These are phyloP conservation scores for Protophormia terraenovae DNA, from an alignment of 2,888 invertebrate species.

Conservation along the genomic window DNA sequence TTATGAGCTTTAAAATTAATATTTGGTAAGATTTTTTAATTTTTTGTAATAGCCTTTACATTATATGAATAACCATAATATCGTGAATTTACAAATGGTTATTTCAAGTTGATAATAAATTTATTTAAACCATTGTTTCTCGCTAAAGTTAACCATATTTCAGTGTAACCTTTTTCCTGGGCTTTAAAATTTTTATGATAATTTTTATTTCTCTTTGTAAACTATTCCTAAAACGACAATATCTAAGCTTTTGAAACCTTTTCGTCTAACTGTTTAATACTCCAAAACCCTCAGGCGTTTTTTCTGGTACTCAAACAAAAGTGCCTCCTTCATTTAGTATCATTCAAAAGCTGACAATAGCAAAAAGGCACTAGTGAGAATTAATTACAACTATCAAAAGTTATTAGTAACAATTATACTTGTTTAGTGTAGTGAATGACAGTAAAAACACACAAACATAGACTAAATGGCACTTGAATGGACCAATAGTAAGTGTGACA, in stretches of 20 bases:
- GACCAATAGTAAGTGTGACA: neutral
- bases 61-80: too few relatives aligned
- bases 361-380: slow-evolving; percentile 52
- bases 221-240: slow-evolving; percentile 25
- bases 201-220: neutral
- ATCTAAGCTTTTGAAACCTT: slow-evolving; percentile 42
- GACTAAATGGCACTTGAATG: neutral
- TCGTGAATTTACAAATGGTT: too few relatives aligned
- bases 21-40: too few relatives aligned
- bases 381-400: slow-evolving; percentile 63
- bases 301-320: neutral
- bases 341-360: slow-evolving; percentile 12
- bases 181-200: slow-evolving; percentile 22
- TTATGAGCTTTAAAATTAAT: too few relatives aligned
- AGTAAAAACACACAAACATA: slow-evolving; percentile 10
- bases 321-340: neutral
- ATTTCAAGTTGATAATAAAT: too few relatives aligned
- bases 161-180: neutral
- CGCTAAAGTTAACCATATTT: too few relatives aligned
- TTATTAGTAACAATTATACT: slow-evolving; percentile 65
- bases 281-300: neutral
- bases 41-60: too few relatives aligned
- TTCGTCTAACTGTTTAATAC: neutral
- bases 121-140: too few relatives aligned
- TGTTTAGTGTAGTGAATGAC: slow-evolving; percentile 21